Percentiles rank a stretch among this genome's conserved stretches.
Conservation (phyloP, 2,113 vertebrate genomes). For the Ochotona curzoniae region DNA sequence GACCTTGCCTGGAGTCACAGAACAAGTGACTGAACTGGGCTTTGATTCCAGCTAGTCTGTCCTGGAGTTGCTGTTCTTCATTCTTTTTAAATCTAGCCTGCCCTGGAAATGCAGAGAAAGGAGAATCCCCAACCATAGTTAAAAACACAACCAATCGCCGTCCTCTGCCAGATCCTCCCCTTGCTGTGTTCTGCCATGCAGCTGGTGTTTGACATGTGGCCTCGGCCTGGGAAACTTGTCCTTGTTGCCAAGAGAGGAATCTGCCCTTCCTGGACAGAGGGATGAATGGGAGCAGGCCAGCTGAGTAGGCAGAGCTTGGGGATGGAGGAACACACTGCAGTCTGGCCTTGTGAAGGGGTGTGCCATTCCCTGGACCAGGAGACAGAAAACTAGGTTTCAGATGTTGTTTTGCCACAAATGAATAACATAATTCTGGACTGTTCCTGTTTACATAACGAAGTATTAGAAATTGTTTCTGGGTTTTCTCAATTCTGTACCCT, state of each 20-base stretch:
- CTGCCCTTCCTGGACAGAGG: not conserved
- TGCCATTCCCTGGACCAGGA: not conserved
- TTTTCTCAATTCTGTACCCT: not conserved
- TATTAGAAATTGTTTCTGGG: not conserved
- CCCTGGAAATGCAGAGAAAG: not conserved
- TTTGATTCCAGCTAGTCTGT: not conserved
- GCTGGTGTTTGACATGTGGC: not conserved
- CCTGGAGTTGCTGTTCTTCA: not conserved
- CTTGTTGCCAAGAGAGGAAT: not conserved
- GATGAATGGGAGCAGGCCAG: not conserved
- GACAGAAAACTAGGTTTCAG: slow-evolving; percentile 4
- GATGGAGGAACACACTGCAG: not conserved
- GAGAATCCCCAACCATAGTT: not conserved
- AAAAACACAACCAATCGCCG: not conserved
- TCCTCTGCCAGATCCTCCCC: not conserved
- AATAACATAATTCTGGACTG: not conserved
- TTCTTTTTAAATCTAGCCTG: not conserved
- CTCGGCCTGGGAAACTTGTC: not conserved
- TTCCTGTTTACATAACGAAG: not conserved
- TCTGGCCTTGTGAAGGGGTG: not conserved
- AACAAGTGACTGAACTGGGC: not conserved
- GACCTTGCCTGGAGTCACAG: not conserved
- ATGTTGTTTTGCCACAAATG: not conserved
- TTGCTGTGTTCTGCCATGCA: not conserved
- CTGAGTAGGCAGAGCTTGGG: not conserved